These are phyloP conservation scores for Cynodonichthys magdalenae DNA, from an alignment of 2,797 vertebrate species.

Conservation along the genomic window DNA sequence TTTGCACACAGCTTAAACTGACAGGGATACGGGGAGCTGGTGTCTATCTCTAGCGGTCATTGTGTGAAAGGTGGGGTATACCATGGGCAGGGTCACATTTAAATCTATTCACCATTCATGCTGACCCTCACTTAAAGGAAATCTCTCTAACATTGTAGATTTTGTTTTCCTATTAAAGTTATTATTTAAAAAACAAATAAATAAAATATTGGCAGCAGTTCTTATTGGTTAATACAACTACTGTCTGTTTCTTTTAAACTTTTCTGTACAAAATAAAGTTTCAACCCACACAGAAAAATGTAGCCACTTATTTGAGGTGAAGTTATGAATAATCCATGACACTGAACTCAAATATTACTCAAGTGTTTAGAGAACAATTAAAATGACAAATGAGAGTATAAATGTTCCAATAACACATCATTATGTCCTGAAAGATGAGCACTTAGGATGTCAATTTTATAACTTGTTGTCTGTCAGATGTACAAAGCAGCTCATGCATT, in stretches of 20 bases:
- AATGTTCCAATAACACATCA: slow-evolving; percentile 2
- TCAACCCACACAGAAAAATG: not conserved
- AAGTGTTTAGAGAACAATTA: slow-evolving; percentile 11
- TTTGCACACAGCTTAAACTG: no score
- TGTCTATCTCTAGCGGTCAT: no score
- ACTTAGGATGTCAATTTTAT: slow-evolving; percentile 2
- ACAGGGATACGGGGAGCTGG: no score
- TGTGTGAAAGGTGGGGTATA: no score
- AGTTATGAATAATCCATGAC: not conserved
- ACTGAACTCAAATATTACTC: not conserved
- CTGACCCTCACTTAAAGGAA: no score
- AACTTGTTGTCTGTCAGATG: slow-evolving; percentile 12
- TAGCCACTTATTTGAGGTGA: not conserved
- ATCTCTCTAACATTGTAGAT: not conserved
- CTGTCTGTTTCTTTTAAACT: slow-evolving; percentile 1
- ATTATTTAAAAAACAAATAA: no score
- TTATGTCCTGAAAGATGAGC: not conserved
- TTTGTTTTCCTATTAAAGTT: not conserved
- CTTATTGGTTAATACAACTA: not conserved
- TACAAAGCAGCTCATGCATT: slow-evolving; percentile 26
- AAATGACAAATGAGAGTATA: not conserved
- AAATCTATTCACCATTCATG: no score
- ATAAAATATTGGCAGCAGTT: not conserved
- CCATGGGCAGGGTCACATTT: no score
- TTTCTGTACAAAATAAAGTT: not conserved